Conservation (phyloP, 2,797 vertebrate genomes). For the Sebastes diploproa region DNA sequence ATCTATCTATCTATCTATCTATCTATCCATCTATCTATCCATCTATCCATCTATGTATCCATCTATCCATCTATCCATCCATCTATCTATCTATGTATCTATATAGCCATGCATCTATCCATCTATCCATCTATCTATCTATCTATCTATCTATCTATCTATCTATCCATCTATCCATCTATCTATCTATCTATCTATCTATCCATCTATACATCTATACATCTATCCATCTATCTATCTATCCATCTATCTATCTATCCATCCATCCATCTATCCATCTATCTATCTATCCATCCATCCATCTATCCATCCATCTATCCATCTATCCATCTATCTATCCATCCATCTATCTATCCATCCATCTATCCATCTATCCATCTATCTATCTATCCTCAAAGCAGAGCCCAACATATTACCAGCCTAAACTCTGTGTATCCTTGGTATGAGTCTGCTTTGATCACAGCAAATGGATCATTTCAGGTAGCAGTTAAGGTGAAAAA, state of each 20-base stretch:
- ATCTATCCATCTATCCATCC: fast-evolving
- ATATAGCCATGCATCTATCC: fast-evolving
- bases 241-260: fast-evolving
- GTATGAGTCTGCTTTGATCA: background rate
- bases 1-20: no score
- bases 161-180: fast-evolving
- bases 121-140: fast-evolving
- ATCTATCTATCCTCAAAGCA: background rate
- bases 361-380: fast-evolving
- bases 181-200: fast-evolving
- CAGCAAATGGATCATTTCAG: background rate
- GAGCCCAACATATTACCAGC: background rate
- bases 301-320: fast-evolving
- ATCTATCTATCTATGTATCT: fast-evolving
- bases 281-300: fast-evolving
- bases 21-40: fast-evolving
- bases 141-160: no score
- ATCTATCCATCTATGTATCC: fast-evolving
- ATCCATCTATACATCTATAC: fast-evolving
- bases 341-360: fast-evolving
- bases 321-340: fast-evolving
- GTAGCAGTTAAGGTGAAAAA: background rate
- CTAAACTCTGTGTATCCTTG: background rate
- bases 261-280: fast-evolving
- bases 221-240: fast-evolving